Evolutionary conservation across 2,113 vertebrate genomes (phyloP).

Genomic region (Ochotona curzoniae): DNA sequence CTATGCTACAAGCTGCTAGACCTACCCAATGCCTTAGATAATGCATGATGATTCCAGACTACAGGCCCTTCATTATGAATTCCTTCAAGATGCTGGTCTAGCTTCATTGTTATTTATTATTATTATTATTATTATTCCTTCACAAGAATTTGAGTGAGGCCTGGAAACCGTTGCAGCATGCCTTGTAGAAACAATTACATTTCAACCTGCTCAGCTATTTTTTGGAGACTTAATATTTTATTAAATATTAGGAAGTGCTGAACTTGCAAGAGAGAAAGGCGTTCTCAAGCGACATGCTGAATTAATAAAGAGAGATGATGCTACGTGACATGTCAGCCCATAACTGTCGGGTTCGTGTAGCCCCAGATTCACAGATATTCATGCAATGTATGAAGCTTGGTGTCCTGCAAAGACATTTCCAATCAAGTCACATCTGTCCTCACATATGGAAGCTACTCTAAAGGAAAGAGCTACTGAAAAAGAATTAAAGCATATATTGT

Average conservation of each 20-base stretch:
- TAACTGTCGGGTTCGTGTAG: neutral
- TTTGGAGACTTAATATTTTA: conserved; percentile 62
- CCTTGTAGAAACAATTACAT: conserved; percentile 4
- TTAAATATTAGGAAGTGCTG: conserved; percentile 74
- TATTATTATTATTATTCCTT: neutral
- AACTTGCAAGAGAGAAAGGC: conserved; percentile 55
- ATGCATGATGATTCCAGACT: neutral
- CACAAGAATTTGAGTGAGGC: neutral
- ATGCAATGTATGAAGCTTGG: neutral
- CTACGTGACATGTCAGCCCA: conserved; percentile 52
- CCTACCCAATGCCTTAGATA: neutral
- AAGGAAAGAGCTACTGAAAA: neutral
- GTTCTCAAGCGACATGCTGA: conserved; percentile 42
- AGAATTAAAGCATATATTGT: neutral
- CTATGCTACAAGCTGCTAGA: neutral
- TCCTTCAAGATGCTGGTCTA: neutral
- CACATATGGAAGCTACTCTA: neutral
- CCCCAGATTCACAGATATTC: neutral
- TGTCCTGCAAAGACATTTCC: neutral
- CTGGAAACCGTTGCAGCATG: neutral
- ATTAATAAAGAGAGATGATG: conserved; percentile 70
- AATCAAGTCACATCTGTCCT: conserved; percentile 31
- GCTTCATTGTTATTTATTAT: neutral
- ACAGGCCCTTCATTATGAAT: neutral
- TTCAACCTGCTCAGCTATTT: conserved; percentile 69